Evolutionary conservation across 2,888 invertebrate species (phyloP).

Genomic region (Apamea crenata): DNA sequence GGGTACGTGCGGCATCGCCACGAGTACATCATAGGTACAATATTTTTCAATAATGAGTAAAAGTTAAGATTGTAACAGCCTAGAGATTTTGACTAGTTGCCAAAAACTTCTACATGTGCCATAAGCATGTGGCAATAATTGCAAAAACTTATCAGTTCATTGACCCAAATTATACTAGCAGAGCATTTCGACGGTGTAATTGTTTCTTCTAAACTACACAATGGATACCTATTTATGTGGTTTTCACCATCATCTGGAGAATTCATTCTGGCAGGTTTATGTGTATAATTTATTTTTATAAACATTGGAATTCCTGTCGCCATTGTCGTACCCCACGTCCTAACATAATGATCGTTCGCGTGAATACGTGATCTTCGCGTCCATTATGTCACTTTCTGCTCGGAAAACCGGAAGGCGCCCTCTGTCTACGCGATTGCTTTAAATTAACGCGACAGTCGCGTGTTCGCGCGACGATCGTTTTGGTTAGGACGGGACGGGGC

Average conservation of each 20-base stretch:
- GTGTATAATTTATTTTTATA: background rate
- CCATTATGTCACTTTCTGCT: background rate
- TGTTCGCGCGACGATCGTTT: too few species aligned
- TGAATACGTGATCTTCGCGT: background rate
- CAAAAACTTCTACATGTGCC: background rate
- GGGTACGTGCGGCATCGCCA: too few species aligned
- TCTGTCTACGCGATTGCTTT: too few species aligned
- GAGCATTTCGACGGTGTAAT: background rate
- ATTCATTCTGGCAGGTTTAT: background rate
- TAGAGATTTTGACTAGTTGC: background rate
- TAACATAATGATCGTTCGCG: background rate
- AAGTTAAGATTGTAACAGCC: background rate
- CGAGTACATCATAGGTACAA: too few species aligned
- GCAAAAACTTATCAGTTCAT: background rate
- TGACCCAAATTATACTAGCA: background rate
- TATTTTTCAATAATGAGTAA: background rate
- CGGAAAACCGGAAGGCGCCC: too few species aligned
- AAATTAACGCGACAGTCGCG: too few species aligned
- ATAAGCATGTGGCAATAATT: background rate
- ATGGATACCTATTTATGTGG: too few species aligned
- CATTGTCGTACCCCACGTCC: background rate
- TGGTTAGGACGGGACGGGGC: too few species aligned
- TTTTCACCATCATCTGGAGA: background rate
- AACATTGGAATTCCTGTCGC: background rate
- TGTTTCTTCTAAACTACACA: background rate